Base-by-base conservation (phyloP, 2,888 invertebrate genomes). In the Andrena chrysosceles region DNA sequence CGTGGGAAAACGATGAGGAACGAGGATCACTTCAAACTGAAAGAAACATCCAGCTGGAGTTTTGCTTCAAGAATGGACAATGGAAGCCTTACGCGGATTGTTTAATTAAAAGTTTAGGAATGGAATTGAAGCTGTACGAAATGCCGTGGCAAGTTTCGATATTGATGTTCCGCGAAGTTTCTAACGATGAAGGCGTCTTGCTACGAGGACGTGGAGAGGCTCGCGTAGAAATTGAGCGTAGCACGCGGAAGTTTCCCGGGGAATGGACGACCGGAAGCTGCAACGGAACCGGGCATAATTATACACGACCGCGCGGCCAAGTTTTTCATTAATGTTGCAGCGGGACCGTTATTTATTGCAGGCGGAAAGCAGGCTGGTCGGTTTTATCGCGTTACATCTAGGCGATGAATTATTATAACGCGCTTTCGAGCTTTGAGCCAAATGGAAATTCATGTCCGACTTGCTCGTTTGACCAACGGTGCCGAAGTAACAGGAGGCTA, bases 41-140 rank as follows among this genome's bases (percentile, higher is more conserved):
- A 23, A 13, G 62, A 16, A 70, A 52, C 8, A 16, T 35, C 23
- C 1, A 0, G 2, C 10, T 48, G 3, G 29, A 26, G 29, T 23
- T 56, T 23, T 10, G 0, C 31, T 13, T 2, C 2, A 56, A 13
- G 20, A 23, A 56, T 26, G 23, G 23, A 4, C 20, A 8, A 10
- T 26, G 20, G 31, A 63, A 48, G 1, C 4, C 8, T 26, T 10
- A 29, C n/a, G 13, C 5, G 23, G 48, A 67, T 54, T 63, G 59
- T 80, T 70, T 60, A 71, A 80, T 80, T 70, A 80, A 76, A 80
- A 76, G 64, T 80, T 80, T 31, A n/a, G 16, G 29, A 75, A n/a
- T 4, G 42, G 33, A 60, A 70, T 29, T 35, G 35, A n/a, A 56
- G 10, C 33, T 20, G 29, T 16, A 29, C 16, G 2, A 29, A 74